phyloP scores from a whole-genome alignment of 2,888 invertebrate genomes.

The Muschampia plurimacula region DNA sequence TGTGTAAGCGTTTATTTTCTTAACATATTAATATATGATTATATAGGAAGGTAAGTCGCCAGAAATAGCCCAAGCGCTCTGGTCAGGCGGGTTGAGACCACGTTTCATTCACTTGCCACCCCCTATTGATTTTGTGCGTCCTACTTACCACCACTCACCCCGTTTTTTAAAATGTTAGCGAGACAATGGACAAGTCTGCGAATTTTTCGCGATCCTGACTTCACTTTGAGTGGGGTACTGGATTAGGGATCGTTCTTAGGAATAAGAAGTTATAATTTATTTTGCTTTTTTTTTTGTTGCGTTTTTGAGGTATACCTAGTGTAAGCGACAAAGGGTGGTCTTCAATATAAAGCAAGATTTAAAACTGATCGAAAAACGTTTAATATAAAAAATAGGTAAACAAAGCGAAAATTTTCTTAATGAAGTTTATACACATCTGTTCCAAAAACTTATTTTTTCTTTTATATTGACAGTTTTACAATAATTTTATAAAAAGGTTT shows the following conservation, averaged over 20 bases:
- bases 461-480: too few relatives aligned
- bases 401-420: too few relatives aligned
- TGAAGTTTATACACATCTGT: too few relatives aligned
- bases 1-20: too few relatives aligned
- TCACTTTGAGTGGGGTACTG: not conserved
- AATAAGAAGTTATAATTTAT: not conserved
- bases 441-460: too few relatives aligned
- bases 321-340: too few relatives aligned
- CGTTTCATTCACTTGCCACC: slow-evolving; percentile 2
- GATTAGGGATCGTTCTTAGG: not conserved
- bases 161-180: slow-evolving; percentile 66
- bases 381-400: too few relatives aligned
- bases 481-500: too few relatives aligned
- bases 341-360: too few relatives aligned
- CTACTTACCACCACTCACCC: slow-evolving; percentile 56
- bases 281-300: not conserved
- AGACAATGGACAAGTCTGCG: slow-evolving; percentile 67
- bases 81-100: not conserved
- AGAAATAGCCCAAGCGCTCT: not conserved
- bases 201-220: slow-evolving; percentile 50
- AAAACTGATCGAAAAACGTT: too few relatives aligned
- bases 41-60: not conserved
- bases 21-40: too few relatives aligned
- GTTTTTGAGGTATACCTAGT: too few relatives aligned
- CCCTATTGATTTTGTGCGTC: not conserved